A percentile compares a stretch with the other conserved stretches of the same genome.
These are phyloP conservation scores for Gerris buenoi DNA, from an alignment of 1,140 invertebrate genomes.

Conservation along the genomic window DNA sequence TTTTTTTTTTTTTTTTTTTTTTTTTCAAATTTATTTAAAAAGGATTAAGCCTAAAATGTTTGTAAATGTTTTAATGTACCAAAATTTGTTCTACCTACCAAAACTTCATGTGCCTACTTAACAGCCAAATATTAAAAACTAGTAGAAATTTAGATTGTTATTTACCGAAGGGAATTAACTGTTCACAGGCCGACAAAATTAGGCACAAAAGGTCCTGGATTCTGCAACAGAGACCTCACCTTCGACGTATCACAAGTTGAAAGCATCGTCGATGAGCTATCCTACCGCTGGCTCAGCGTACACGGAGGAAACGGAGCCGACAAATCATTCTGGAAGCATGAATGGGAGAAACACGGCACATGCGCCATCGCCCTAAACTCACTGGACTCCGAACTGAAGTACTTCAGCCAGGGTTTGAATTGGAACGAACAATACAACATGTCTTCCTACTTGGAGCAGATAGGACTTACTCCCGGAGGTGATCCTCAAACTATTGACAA, in stretches of 20 bases:
- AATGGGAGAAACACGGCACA: conserved; percentile 73
- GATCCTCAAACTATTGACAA: conserved; percentile 37
- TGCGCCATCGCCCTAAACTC: conserved; percentile 46
- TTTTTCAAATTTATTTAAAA: no score
- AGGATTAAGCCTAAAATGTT: no score
- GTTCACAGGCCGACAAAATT: conserved; percentile 46
- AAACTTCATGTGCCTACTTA: no score
- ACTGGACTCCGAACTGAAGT: conserved; percentile 51
- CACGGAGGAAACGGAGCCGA: conserved; percentile 34
- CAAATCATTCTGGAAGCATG: conserved; percentile 59
- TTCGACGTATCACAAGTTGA: conserved; percentile 44
- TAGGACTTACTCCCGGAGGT: conserved; percentile 41
- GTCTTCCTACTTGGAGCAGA: conserved; percentile 38
- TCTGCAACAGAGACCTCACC: conserved; percentile 46
- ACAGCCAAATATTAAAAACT: no score
- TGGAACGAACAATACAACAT: conserved; percentile 48
- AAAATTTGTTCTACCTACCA: no score
- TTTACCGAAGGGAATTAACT: no score
- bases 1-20: no score
- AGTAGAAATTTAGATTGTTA: no score
- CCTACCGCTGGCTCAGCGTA: conserved; percentile 57
- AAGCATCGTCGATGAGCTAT: conserved; percentile 41
- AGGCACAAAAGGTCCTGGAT: conserved; percentile 44
- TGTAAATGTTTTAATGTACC: no score
- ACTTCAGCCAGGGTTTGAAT: conserved; percentile 49